phyloP scores from a whole-genome alignment of 2,888 invertebrate genomes.

The Elysia crispata region DNA sequence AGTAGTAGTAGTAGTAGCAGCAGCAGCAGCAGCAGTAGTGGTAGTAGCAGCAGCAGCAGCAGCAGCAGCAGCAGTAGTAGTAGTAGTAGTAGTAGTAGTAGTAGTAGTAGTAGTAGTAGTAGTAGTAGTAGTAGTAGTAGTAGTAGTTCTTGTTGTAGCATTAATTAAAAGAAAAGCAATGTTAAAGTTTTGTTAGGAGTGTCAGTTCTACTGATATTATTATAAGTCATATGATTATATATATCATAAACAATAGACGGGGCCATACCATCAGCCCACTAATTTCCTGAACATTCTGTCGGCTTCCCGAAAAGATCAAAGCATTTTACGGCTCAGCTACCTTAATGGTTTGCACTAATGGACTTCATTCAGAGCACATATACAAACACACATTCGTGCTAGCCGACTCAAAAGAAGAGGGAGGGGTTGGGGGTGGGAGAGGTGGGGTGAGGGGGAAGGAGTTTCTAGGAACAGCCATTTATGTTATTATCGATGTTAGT shows the following conservation, averaged over 20 bases:
- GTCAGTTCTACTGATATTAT: background rate
- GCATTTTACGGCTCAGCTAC: no score
- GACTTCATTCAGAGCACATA: no score
- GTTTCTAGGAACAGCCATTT: no score
- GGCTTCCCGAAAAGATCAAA: no score
- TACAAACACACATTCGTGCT: no score
- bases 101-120: background rate
- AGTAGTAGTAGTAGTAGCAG: constrained; percentile 16
- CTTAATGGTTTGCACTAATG: no score
- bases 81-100: constrained; percentile 11
- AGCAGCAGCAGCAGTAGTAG: constrained; percentile 5
- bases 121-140: constrained; percentile 19
- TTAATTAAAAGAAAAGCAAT: background rate
- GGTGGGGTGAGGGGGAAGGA: no score
- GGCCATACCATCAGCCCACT: background rate
- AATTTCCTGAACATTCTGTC: no score
- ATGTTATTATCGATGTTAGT: no score
- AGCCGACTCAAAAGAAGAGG: no score
- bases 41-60: constrained; percentile 1
- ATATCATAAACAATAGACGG: background rate
- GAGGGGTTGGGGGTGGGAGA: no score
- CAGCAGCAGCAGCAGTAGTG: background rate
- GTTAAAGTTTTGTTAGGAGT: background rate
- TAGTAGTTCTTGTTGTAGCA: background rate
- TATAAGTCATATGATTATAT: background rate